A percentile compares a stretch with the other conserved stretches of the same genome.
phyloP scores from a whole-genome alignment of 2,113 vertebrate species.

The Laticauda colubrina region DNA sequence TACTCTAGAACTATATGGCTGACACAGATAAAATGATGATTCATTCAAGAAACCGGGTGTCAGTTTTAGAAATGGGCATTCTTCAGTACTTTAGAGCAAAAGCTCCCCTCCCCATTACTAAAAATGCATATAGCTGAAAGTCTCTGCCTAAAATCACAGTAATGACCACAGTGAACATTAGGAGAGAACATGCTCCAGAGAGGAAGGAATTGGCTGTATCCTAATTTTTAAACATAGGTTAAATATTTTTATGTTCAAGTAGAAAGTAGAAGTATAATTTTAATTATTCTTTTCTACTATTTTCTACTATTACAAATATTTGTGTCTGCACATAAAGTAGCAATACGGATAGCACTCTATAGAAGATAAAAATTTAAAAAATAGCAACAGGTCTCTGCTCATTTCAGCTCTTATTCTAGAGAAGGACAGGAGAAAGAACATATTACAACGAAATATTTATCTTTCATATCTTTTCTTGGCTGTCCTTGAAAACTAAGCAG shows the following conservation, averaged over 20 bases:
- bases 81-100: background rate
- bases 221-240: background rate
- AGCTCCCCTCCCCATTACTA: background rate
- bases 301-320: background rate
- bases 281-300: background rate
- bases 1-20: no score
- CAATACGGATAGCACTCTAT: background rate
- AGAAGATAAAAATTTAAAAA: background rate
- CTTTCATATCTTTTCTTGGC: background rate
- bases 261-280: background rate
- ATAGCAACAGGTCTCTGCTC: background rate
- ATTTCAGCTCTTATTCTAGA: background rate
- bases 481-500: background rate
- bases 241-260: background rate
- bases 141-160: background rate
- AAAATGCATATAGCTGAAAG: background rate
- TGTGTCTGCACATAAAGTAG: background rate
- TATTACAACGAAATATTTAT: background rate
- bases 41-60: background rate
- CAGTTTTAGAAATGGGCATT: background rate
- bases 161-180: constrained; percentile 12
- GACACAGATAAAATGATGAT: background rate
- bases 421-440: background rate
- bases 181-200: constrained; percentile 26
- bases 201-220: background rate